These are phyloP conservation scores for Cephus cinctus DNA, from an alignment of 1,140 invertebrate genomes.

Conservation along the genomic window DNA sequence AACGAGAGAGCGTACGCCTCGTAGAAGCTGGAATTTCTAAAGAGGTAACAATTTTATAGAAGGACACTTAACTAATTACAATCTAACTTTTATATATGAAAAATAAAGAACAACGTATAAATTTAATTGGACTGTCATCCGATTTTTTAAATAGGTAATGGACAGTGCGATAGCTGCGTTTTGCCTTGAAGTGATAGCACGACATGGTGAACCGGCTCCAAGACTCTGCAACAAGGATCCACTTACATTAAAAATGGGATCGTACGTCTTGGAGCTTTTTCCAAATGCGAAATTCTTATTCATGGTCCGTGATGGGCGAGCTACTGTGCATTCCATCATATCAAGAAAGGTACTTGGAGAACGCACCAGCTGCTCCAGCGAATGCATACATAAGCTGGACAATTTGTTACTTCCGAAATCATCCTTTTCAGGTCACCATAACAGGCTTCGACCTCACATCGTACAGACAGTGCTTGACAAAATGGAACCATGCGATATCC, in stretches of 20 bases:
- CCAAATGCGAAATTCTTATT: constrained; percentile 94
- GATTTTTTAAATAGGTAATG: constrained; percentile 64
- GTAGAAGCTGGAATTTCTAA: constrained; percentile 93
- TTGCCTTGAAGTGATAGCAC: constrained; percentile 93
- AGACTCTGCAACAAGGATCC: constrained; percentile 98
- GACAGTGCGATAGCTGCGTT: constrained; percentile 95
- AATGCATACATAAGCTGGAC: constrained; percentile 11
- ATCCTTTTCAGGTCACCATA: constrained; percentile 79
- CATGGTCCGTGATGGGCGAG: constrained; percentile 96
- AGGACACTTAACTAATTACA: neutral
- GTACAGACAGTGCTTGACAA: constrained; percentile 90
- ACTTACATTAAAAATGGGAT: constrained; percentile 92
- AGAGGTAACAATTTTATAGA: constrained; percentile 57
- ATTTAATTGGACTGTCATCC: constrained; percentile 16
- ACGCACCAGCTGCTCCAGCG: constrained; percentile 12
- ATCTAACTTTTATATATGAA: neutral
- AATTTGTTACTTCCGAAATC: neutral
- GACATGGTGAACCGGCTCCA: constrained; percentile 91
- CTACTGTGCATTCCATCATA: constrained; percentile 97
- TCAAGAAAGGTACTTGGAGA: constrained; percentile 91
- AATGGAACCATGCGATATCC: constrained; percentile 95
- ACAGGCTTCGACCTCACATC: constrained; percentile 94
- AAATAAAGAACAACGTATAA: constrained; percentile 5
- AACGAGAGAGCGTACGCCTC: constrained; percentile 84
- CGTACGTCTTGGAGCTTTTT: constrained; percentile 76